Base-by-base conservation (phyloP, 2,888 invertebrate species). In the Lasioglossum vierecki region DNA sequence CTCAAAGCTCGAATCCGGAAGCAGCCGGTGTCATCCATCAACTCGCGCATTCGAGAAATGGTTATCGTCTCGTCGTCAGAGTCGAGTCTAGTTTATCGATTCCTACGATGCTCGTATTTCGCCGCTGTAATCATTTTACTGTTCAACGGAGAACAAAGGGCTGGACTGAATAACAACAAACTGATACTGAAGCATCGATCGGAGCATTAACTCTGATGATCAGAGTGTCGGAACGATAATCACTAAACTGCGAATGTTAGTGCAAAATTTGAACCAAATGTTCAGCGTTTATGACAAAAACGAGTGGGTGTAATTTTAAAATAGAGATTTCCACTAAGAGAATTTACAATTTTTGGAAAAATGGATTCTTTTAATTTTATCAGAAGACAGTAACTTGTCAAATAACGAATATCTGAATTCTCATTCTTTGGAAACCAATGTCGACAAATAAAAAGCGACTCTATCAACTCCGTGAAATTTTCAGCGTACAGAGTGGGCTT, bases 1-100 rank as follows among this genome's bases (percentile, higher is more conserved):
- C 35, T 68, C 39, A 18, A 22, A 22, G 66, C 35, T 30, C 18
- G 66, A 35, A 18, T 66, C 68, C 39, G 35, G 68, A 39, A 68
- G 9, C 68, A 68, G 15, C 68, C 22, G 18, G 68, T 39, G 39
- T 68, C 39, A 39, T 39, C 46, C 44, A 44, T 71, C 71, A 46
- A 41, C 18, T 30, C 30, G 8, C 44, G 13, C 46, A 26, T 71
- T 26, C 71, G 71, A 46, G 44, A 9, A 68, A 68, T 11, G 68
- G 71, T 71, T 71, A 71, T 18, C 44, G 71, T 46, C 71, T 26
- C 44, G 44, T 46, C 71, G 71, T 26, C 41, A 18, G 30, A 46
- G 26, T 72, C 72, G 72, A 4, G 72, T 1, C 49, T 72, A 72
- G 49, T 72, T 49, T 30, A 46, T 72, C 72, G 46, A 72, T 49